Percentiles rank a stretch among this genome's conserved stretches.
These are phyloP conservation scores for Chaetorhynchus papuensis DNA, from an alignment of 2,113 vertebrate species.

Conservation along the genomic window DNA sequence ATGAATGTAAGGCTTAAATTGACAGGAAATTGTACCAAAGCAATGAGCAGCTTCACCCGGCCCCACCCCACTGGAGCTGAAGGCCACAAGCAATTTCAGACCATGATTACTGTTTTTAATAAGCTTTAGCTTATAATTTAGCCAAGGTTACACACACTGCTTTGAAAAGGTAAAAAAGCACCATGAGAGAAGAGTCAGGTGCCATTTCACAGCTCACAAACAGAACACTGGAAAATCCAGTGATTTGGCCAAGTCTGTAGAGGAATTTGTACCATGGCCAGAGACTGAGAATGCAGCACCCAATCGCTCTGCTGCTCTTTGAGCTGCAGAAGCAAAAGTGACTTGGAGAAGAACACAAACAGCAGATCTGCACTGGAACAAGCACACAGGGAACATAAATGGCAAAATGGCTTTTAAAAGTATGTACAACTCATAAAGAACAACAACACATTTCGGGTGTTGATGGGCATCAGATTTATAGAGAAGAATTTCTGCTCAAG, in stretches of 20 bases:
- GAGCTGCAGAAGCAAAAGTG: not conserved
- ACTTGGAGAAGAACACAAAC: not conserved
- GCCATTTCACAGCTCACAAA: not conserved
- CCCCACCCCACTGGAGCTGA: not conserved
- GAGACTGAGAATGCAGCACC: not conserved
- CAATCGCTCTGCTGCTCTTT: not conserved
- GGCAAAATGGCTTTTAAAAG: not conserved
- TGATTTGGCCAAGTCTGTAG: not conserved
- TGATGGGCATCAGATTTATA: not conserved
- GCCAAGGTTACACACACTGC: not conserved
- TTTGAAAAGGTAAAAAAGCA: not conserved
- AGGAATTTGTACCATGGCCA: not conserved
- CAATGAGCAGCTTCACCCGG: not conserved
- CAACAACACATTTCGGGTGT: not conserved
- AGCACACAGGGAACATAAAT: not conserved
- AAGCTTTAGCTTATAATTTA: not conserved
- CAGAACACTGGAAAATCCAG: not conserved
- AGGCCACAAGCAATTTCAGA: not conserved
- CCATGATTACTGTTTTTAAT: not conserved
- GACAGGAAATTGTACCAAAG: not conserved
- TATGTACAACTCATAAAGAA: not conserved
- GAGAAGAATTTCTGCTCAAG: not conserved
- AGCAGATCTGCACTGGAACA: not conserved
- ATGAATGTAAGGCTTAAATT: not conserved
- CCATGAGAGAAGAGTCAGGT: not conserved